Base-by-base conservation (phyloP, 1,140 invertebrate genomes). In the Idris sp. region DNA sequence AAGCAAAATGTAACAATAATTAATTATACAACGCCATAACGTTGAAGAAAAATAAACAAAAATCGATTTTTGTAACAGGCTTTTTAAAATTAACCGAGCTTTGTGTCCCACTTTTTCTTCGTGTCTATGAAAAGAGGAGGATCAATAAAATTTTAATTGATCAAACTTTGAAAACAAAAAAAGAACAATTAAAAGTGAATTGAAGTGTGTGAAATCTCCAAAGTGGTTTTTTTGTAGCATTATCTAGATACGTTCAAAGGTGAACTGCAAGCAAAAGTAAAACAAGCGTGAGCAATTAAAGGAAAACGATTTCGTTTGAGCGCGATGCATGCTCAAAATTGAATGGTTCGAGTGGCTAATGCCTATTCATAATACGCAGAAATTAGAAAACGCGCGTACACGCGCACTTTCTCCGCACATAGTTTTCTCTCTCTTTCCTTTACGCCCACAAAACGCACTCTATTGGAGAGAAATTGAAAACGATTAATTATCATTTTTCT, bases 191-290 rank as follows among this genome's bases (percentile, higher is more conserved):
- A n/a, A n/a, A n/a, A n/a, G n/a, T n/a, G n/a, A n/a, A n/a, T n/a
- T n/a, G n/a, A n/a, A n/a, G n/a, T n/a, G n/a, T n/a, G n/a, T n/a
- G n/a, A n/a, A n/a, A n/a, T n/a, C n/a, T n/a, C n/a, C n/a, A n/a
- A n/a, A n/a, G n/a, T n/a, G n/a, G n/a, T n/a, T n/a, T n/a, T n/a
- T n/a, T n/a, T n/a, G n/a, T n/a, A n/a, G n/a, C n/a, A 48, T 48
- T 48, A 31, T 44, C n/a, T n/a, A n/a, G 26, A 4, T 4, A 3
- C 36, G 33, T 53, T 68, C 44, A 59, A 68, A 68, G 53, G 53
- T 40, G n/a, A 68, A 58, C 26, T 58, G 26, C 51, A 9, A 68
- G 64, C 64, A 46, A 68, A 68, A 68, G 64, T 68, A 58, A 68
- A 67, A 11, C 30, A 44, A 40, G 54, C 54, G 35, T 59, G 65